These are phyloP conservation scores for Crocodylus rhombifer DNA, from an alignment of 2,797 vertebrate genomes.

Conservation along the genomic window DNA sequence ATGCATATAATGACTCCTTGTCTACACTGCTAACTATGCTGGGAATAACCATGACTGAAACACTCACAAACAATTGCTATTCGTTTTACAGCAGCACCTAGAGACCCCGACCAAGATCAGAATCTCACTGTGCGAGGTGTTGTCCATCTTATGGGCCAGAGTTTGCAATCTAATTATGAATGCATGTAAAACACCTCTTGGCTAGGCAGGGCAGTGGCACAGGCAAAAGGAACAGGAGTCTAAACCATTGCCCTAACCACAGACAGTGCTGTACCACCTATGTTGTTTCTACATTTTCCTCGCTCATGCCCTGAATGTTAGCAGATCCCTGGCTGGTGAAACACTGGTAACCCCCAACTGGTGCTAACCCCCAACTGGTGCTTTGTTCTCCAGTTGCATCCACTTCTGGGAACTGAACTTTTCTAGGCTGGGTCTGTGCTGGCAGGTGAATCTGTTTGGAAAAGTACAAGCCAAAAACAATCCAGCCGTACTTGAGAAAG, in stretches of 20 bases:
- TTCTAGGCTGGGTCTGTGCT: neutral
- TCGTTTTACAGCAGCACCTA: neutral
- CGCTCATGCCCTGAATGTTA: neutral
- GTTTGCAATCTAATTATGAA: neutral
- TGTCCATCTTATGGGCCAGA: neutral
- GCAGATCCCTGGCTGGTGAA: neutral
- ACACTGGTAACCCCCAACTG: neutral
- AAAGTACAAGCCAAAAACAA: neutral
- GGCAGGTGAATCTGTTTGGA: neutral
- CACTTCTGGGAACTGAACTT: neutral
- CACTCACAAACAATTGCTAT: neutral
- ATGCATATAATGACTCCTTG: neutral
- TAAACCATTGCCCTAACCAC: neutral
- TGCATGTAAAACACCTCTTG: neutral
- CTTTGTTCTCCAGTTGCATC: neutral
- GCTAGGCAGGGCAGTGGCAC: neutral
- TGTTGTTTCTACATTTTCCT: neutral
- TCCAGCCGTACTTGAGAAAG: neutral
- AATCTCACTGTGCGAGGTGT: neutral
- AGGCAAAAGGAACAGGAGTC: neutral
- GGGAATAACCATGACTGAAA: neutral
- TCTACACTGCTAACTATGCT: neutral
- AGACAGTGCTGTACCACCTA: neutral
- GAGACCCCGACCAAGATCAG: neutral
- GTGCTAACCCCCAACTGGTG: neutral